Base-by-base conservation (phyloP, 1,140 invertebrate genomes). In the Drosophila nigromelanica region DNA sequence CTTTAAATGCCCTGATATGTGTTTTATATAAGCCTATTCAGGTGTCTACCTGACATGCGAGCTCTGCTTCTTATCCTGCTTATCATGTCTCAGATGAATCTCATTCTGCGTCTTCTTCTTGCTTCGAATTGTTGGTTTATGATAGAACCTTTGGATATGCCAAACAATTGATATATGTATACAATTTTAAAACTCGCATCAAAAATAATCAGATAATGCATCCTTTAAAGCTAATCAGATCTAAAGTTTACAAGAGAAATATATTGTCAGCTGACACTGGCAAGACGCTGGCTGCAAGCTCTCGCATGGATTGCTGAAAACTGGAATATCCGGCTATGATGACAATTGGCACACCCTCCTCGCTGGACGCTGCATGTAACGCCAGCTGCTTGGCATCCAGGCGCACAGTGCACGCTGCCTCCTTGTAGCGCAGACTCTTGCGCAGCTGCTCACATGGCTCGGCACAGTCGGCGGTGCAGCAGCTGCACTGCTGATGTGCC, bases 251-350 rank as follows among this genome's bases (percentile, higher is more conserved):
- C 15, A 61, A 11, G 37, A 89, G 35, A 61, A 45, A 79, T 12
- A 89, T 56, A 51, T 73, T 70, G 1, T 48, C 47, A 4, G 68
- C 48, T 1, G 73, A 35, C 14, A 86, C 18, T 2, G 4, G 15
- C 6, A 83, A 50, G 3, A 42, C 43, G 1, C 35, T 14, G 1
- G 6, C 12, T 1, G 61, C 75, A 5, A 50, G 5, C 24, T 73
- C 68, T 0, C 37, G 54, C 18, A 86, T 76, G 0, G 7, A 1
- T 2, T 42, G 59, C 11, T 86, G 82, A 12, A 86, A 86, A 3
- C 10, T 55, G 0, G 79, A 55, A 64, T 89, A 15, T 10, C 82
- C 82, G 2, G 82, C 75, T 42, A 86, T 78, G 1, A 86, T 73
- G 0, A 78, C 50, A n/a, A 82, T 18, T 0, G 55, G 33, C 12